Evolutionary conservation across 2,113 vertebrate genomes (phyloP).

Genomic region (Xenopus tropicalis): UCB_Xtro_10.0 CM004449.2:9893001-9893500

Average conservation of each 20-base stretch:
- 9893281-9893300: background rate
- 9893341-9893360: slow-evolving; percentile 7
- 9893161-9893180: background rate
- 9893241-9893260: background rate
- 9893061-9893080: slow-evolving; percentile 23
- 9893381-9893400: slow-evolving; percentile 12
- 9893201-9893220: background rate
- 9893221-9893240: background rate
- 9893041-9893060: slow-evolving; percentile 7
- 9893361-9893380: background rate
- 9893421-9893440: slow-evolving; percentile 63
- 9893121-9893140: background rate
- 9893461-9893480: slow-evolving; percentile 79
- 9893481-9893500: slow-evolving; percentile 73
- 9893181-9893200: background rate
- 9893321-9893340: background rate
- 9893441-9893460: slow-evolving; percentile 72
- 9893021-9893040: slow-evolving; percentile 23
- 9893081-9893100: slow-evolving; percentile 21
- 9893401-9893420: slow-evolving; percentile 27
- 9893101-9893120: slow-evolving; percentile 11
- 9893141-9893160: background rate
- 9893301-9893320: background rate
- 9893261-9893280: fast-evolving
- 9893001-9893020: background rate